Evolutionary conservation across 92 coral and sea anemone genomes (phyloP).

Genomic region (Scolanthus callimorphus): DNA sequence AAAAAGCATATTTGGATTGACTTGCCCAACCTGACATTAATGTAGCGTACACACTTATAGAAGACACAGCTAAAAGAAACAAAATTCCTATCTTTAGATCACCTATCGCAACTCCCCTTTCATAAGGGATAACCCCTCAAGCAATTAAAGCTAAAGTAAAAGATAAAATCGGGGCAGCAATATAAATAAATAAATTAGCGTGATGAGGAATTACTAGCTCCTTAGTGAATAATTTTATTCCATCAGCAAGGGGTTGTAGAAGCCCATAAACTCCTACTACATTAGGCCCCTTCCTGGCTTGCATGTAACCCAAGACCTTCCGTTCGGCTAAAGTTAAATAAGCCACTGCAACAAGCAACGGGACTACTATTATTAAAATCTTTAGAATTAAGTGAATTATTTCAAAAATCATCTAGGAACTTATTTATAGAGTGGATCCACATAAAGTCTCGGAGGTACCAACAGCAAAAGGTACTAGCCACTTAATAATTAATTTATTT

Average conservation of each 20-base stretch:
- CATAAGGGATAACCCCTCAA: constrained; percentile 73
- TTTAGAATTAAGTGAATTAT: constrained; percentile 64
- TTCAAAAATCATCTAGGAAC: constrained; percentile 54
- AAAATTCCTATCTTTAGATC: constrained; percentile 69
- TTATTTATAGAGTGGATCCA: constrained; percentile 50
- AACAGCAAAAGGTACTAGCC: constrained; percentile 61
- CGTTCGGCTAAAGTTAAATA: constrained; percentile 90
- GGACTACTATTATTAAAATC: constrained; percentile 67
- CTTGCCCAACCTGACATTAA: constrained; percentile 81
- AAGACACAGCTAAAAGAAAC: constrained; percentile 51
- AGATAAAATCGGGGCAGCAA: constrained; percentile 61
- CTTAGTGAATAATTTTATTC: constrained; percentile 69
- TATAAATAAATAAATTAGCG: constrained; percentile 57
- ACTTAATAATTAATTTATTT: constrained; percentile 44
- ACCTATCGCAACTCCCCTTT: constrained; percentile 52
- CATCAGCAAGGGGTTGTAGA: constrained; percentile 82
- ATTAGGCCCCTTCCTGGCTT: constrained; percentile 85
- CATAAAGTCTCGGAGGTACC: constrained; percentile 89
- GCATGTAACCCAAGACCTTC: constrained; percentile 78
- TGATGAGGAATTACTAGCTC: constrained; percentile 70
- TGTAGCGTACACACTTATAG: constrained; percentile 65
- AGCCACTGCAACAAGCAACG: constrained; percentile 80
- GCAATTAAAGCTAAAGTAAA: constrained; percentile 61
- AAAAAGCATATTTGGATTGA: constrained; percentile 74
- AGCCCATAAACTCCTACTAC: constrained; percentile 75